phyloP scores from a whole-genome alignment of 2,888 invertebrate genomes.

The Epinotia nisella region DNA sequence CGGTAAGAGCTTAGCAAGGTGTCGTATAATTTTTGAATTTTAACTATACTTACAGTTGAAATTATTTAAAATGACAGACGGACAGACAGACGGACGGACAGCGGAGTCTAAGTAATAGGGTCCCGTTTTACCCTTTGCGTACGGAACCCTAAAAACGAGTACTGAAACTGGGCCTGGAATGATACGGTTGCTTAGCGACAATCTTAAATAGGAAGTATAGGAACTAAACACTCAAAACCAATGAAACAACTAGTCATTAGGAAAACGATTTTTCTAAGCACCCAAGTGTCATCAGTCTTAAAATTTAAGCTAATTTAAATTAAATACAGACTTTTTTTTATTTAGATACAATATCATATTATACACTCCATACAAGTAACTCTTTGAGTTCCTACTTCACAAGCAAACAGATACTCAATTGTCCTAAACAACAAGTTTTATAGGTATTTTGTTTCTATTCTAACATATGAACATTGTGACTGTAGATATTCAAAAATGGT shows the following conservation, averaged over 20 bases:
- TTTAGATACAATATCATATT: conserved; percentile 3
- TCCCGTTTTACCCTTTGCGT: too few relatives aligned
- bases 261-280: conserved; percentile 55
- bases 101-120: too few relatives aligned
- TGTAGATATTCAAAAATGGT: background rate
- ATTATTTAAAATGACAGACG: background rate
- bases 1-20: too few relatives aligned
- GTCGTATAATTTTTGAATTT: too few relatives aligned
- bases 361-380: conserved; percentile 5
- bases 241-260: conserved; percentile 46
- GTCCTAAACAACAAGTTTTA: background rate
- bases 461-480: background rate
- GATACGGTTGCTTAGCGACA: conserved; percentile 44
- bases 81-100: too few relatives aligned
- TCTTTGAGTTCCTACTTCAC: background rate
- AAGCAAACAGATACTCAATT: background rate
- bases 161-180: conserved; percentile 38
- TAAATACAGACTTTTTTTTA: conserved; percentile 5
- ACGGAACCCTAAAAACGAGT: too few relatives aligned
- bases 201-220: conserved; percentile 28
- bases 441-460: background rate
- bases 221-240: conserved; percentile 34
- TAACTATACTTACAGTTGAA: too few relatives aligned
- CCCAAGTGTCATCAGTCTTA: conserved; percentile 69
- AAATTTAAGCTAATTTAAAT: conserved; percentile 52